These are phyloP conservation scores for Carcharodon carcharias DNA, from an alignment of 2,797 vertebrate genomes.

Conservation along the genomic window DNA sequence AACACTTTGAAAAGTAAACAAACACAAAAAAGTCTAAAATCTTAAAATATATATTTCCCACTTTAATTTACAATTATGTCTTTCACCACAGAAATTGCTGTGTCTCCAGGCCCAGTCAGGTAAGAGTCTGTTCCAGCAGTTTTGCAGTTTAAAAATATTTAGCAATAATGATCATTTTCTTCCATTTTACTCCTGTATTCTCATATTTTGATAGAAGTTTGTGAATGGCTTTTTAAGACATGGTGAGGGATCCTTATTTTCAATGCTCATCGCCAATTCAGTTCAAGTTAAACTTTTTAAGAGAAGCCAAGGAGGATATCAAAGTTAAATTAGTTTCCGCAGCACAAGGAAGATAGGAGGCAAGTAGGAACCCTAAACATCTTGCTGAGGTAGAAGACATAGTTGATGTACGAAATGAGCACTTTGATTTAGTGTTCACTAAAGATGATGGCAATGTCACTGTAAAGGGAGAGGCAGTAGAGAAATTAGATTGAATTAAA, in stretches of 20 bases:
- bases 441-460: too few relatives aligned
- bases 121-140: not conserved
- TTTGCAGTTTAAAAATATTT: not conserved
- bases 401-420: too few relatives aligned
- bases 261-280: not conserved
- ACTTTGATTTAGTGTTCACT: too few relatives aligned
- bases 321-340: too few relatives aligned
- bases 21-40: not conserved
- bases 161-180: not conserved
- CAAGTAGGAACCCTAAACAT: too few relatives aligned
- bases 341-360: too few relatives aligned
- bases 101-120: not conserved
- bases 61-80: not conserved
- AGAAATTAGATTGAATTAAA: too few relatives aligned
- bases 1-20: not conserved
- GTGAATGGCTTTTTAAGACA: not conserved
- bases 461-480: too few relatives aligned
- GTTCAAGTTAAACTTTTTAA: not conserved
- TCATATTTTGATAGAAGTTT: not conserved
- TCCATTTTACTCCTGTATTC: not conserved
- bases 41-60: not conserved
- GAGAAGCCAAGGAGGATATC: too few relatives aligned
- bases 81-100: not conserved
- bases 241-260: not conserved
- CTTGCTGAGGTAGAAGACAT: too few relatives aligned